phyloP scores from a whole-genome alignment of 2,113 vertebrate species.

The Varanus komodoensis region DNA sequence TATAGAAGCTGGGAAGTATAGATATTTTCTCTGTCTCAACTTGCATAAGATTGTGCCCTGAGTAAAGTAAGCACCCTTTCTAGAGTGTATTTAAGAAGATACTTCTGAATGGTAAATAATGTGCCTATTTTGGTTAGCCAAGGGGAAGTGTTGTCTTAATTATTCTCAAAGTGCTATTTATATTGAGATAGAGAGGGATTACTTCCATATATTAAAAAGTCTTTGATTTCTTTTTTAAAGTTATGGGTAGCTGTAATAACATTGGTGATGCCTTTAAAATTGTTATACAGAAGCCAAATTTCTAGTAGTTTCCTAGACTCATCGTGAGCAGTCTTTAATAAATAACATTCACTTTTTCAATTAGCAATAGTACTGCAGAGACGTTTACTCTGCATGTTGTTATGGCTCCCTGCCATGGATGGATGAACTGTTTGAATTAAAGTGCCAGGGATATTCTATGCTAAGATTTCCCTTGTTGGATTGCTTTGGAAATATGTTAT shows the following conservation, averaged over 20 bases:
- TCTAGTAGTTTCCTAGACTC: slow-evolving; percentile 5
- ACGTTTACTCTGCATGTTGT: not conserved
- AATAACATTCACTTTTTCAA: slow-evolving; percentile 1
- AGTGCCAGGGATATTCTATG: not conserved
- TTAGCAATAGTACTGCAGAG: not conserved
- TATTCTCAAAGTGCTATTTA: not conserved
- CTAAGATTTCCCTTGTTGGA: slow-evolving; percentile 38
- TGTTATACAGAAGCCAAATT: not conserved
- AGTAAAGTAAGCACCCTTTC: not conserved
- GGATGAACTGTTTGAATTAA: not conserved
- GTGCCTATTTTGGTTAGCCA: not conserved
- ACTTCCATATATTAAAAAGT: not conserved
- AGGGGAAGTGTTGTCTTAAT: not conserved
- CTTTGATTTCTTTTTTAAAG: not conserved
- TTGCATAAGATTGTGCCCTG: not conserved
- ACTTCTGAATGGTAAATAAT: not conserved
- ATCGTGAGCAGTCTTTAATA: slow-evolving; percentile 20
- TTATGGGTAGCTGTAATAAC: not conserved
- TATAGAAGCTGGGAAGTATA: no score
- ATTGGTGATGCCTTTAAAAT: not conserved
- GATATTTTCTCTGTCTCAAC: not conserved
- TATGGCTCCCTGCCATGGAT: not conserved
- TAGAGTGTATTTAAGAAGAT: not conserved
- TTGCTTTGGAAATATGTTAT: slow-evolving; percentile 41
- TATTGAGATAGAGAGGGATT: not conserved